phyloP scores from a whole-genome alignment of 2,113 vertebrate genomes.

The Rhegmatorhina hoffmannsi region DNA sequence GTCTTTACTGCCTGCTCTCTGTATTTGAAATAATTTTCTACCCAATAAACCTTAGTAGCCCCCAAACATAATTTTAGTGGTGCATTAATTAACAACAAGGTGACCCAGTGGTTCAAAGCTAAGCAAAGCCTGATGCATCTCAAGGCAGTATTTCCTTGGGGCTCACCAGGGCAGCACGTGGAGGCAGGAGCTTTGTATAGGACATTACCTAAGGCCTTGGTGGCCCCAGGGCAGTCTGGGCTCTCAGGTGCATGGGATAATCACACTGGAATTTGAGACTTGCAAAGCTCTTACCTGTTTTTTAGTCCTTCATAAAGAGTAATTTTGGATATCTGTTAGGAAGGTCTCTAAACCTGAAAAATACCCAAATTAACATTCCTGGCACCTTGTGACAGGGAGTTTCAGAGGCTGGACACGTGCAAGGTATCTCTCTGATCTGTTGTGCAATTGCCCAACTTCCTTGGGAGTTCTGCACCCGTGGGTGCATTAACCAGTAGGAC shows the following conservation, averaged over 20 bases:
- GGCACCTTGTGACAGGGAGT: background rate
- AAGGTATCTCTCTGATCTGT: background rate
- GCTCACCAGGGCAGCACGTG: fast-evolving
- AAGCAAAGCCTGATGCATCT: background rate
- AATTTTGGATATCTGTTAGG: background rate
- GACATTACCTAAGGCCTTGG: background rate
- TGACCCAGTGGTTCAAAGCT: background rate
- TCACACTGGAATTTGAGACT: background rate
- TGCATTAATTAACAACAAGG: conserved; percentile 65
- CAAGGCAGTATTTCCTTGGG: background rate
- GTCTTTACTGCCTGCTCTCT: conserved; percentile 62
- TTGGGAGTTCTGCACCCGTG: fast-evolving
- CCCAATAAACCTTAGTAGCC: conserved; percentile 63
- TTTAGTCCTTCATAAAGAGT: background rate
- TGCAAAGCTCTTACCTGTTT: background rate
- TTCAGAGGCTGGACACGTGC: background rate
- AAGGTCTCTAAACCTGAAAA: background rate
- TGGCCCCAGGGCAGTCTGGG: background rate
- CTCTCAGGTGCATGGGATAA: background rate
- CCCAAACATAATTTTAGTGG: conserved; percentile 54
- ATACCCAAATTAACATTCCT: background rate
- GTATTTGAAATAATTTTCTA: conserved; percentile 71
- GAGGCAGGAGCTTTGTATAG: background rate
- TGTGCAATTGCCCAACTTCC: fast-evolving
- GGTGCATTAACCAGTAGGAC: background rate